Percentiles rank a stretch among this genome's conserved stretches.
Conservation (phyloP, 92 coral and sea anemone species). For the Metridium senile region DNA sequence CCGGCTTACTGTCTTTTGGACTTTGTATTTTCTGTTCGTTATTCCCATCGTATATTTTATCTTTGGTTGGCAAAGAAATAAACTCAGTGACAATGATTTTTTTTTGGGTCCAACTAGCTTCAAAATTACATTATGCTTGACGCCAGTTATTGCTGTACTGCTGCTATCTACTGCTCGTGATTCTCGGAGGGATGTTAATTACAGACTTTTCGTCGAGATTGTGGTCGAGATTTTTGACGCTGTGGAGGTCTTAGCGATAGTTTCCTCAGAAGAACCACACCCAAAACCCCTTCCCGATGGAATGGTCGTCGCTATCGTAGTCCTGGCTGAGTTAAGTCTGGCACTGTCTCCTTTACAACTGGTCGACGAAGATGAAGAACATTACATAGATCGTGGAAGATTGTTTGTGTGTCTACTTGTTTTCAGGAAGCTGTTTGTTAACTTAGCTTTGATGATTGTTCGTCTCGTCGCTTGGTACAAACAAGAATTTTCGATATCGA, state of each 20-base stretch:
- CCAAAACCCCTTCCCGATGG: not conserved
- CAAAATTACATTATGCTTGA: constrained; percentile 15
- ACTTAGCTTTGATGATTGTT: not conserved
- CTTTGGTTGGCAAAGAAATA: constrained; percentile 11
- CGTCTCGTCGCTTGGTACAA: constrained; percentile 6
- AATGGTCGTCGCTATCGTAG: not conserved
- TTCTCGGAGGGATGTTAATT: not conserved
- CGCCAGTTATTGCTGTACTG: constrained; percentile 18
- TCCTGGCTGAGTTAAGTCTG: not conserved
- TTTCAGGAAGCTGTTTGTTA: not conserved
- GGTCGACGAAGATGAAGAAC: not conserved
- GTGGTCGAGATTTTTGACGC: constrained; percentile 20
- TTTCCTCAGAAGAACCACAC: not conserved
- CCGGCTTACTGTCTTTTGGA: not conserved
- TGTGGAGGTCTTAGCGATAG: constrained; percentile 3
- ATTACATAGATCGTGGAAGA: not conserved
- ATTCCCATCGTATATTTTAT: not conserved
- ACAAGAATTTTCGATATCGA: not conserved
- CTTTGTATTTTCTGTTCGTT: not conserved
- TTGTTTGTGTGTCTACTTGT: not conserved
- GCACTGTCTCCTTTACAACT: not conserved
- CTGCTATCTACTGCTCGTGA: not conserved
- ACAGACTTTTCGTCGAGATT: not conserved
- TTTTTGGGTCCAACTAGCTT: constrained; percentile 19
- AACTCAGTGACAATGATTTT: not conserved